Percentiles rank a stretch among this genome's conserved stretches.
Conservation (phyloP, 2,113 vertebrate species). For the Limanda limanda region DNA sequence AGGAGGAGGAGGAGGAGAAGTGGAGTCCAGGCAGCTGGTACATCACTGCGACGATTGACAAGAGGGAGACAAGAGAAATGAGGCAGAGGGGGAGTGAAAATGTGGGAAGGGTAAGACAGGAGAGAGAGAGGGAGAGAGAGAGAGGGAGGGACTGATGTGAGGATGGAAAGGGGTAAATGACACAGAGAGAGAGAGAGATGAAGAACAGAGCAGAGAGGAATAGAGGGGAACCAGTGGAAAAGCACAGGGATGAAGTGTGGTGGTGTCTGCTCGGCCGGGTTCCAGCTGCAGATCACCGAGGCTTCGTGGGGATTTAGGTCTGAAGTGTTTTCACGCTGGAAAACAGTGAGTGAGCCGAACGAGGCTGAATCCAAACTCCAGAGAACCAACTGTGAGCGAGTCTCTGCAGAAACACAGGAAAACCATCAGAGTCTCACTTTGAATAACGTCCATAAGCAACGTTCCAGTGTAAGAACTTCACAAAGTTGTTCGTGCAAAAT, state of each 20-base stretch:
- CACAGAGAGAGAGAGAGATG: background rate
- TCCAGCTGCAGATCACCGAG: background rate
- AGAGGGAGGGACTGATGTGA: constrained; percentile 15
- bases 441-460: too few relatives aligned
- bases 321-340: background rate
- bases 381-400: too few relatives aligned
- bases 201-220: background rate
- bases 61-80: constrained; percentile 27
- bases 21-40: constrained; percentile 50
- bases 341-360: too few relatives aligned
- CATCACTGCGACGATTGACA: constrained; percentile 72
- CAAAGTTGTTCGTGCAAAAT: too few relatives aligned
- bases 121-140: constrained; percentile 6
- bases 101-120: background rate
- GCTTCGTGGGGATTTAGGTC: background rate
- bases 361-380: too few relatives aligned
- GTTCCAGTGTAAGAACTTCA: too few relatives aligned
- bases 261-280: background rate
- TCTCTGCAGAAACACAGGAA: too few relatives aligned
- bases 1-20: constrained; percentile 52
- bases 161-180: constrained; percentile 1
- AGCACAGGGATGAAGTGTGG: background rate
- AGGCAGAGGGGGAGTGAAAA: constrained; percentile 40
- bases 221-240: background rate
- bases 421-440: too few relatives aligned